These are phyloP conservation scores for Cyprinodon variegatus DNA, from an alignment of 2,113 vertebrate species.

Conservation along the genomic window DNA sequence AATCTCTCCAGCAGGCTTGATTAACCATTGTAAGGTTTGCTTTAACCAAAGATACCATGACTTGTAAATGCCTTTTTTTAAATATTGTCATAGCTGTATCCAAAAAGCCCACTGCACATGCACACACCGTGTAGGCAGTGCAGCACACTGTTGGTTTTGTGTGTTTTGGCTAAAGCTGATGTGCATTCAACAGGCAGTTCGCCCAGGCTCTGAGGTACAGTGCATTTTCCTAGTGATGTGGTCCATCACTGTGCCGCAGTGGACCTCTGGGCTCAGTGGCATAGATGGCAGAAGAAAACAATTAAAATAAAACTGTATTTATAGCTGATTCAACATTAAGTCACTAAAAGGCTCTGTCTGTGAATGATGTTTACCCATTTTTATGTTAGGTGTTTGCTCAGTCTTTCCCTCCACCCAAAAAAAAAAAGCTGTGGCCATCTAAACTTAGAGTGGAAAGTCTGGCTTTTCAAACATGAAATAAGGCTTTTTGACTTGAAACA, in stretches of 20 bases:
- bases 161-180: conserved; percentile 73
- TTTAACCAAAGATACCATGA: conserved; percentile 29
- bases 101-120: conserved; percentile 25
- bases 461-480: conserved; percentile 40
- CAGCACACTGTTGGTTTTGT: conserved; percentile 62
- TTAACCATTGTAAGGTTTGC: conserved; percentile 23
- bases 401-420: conserved; percentile 52
- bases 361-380: conserved; percentile 67
- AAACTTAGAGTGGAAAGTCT: conserved; percentile 61
- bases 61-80: conserved; percentile 38
- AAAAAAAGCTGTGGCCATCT: conserved; percentile 48
- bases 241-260: conserved; percentile 68
- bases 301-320: conserved; percentile 75
- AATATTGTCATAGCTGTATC: conserved; percentile 52
- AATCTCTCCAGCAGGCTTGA: conserved; percentile 21
- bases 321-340: conserved; percentile 75
- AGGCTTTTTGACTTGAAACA: conserved; percentile 43
- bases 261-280: conserved; percentile 68
- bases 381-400: conserved; percentile 63
- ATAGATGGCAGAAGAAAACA: conserved; percentile 76
- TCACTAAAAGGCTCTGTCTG: conserved; percentile 66
- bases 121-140: conserved; percentile 33
- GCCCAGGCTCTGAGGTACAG: conserved; percentile 72
- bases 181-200: conserved; percentile 74
- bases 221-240: conserved; percentile 75